A percentile compares a stretch with the other conserved stretches of the same genome.
Evolutionary conservation across 2,888 invertebrate species (phyloP).

Genomic region (Seira sanloemensis): DNA sequence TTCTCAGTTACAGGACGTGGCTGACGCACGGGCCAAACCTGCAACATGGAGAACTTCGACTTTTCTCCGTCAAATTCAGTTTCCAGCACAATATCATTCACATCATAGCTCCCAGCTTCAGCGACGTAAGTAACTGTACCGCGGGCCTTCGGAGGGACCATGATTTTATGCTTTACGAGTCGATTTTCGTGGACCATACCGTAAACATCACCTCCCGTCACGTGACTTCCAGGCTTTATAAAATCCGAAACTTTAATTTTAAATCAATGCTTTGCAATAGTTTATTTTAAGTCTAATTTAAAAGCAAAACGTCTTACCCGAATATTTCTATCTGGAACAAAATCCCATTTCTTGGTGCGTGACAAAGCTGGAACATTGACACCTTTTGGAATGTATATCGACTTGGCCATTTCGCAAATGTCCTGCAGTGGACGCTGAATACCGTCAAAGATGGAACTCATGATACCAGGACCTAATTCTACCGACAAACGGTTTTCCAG

Average conservation of each 20-base stretch:
- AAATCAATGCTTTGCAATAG: too few relatives aligned
- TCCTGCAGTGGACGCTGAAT: conserved; percentile 99
- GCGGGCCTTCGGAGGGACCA: conserved; percentile 95
- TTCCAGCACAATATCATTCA: conserved; percentile 94
- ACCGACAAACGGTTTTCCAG: conserved; percentile 99
- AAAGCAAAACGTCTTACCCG: conserved; percentile 79
- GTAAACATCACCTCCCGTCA: conserved; percentile 98
- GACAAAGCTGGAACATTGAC: conserved; percentile 95
- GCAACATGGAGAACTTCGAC: conserved; percentile 95
- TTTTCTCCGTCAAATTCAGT: conserved; percentile 98
- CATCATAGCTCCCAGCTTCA: conserved; percentile 93
- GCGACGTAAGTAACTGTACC: conserved; percentile 98
- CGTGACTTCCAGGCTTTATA: conserved; percentile 89
- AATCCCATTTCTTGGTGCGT: conserved; percentile 91
- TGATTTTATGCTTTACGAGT: conserved; percentile 96
- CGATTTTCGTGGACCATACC: conserved; percentile 98
- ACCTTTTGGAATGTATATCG: conserved; percentile 99
- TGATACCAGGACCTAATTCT: conserved; percentile 98
- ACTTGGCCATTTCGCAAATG: conserved; percentile 93
- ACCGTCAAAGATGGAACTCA: conserved; percentile 99
- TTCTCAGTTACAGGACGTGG: conserved; percentile 98
- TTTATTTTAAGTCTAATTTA: too few relatives aligned
- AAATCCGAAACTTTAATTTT: too few relatives aligned
- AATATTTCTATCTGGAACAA: conserved; percentile 85
- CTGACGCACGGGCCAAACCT: conserved; percentile 99